Conservation (phyloP, 2,888 invertebrate species). For the Polymixis flavicincta region DNA sequence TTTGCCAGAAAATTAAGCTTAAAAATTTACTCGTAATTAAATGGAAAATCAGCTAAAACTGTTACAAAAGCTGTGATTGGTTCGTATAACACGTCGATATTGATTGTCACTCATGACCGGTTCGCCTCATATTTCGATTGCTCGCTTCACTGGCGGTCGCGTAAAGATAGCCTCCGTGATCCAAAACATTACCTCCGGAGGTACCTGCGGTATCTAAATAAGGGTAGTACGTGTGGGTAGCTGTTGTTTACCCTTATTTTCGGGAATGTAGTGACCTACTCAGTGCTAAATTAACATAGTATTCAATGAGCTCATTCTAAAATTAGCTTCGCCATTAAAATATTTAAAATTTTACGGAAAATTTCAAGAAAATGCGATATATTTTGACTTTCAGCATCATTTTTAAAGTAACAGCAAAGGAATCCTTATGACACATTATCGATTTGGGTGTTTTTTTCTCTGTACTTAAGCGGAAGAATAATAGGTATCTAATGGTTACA, state of each 20-base stretch:
- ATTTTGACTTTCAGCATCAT: background rate
- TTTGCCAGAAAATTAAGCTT: background rate
- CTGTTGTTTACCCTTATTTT: slow-evolving; percentile 4
- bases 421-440: background rate
- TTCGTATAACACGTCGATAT: slow-evolving; percentile 7
- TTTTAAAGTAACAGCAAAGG: background rate
- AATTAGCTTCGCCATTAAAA: background rate
- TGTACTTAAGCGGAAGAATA: background rate
- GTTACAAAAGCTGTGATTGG: background rate
- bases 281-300: background rate
- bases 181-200: slow-evolving; percentile 33
- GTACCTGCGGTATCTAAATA: slow-evolving; percentile 22
- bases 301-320: background rate
- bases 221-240: background rate
- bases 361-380: background rate
- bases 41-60: background rate
- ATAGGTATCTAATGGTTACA: background rate
- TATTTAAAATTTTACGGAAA: background rate
- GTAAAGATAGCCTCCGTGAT: slow-evolving; percentile 29
- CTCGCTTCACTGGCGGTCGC: slow-evolving; percentile 24
- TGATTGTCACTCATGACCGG: slow-evolving; percentile 9
- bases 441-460: no score
- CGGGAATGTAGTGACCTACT: background rate
- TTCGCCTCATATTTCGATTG: slow-evolving; percentile 19
- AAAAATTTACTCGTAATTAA: background rate